Conservation (phyloP, 2,797 vertebrate genomes). For the Acanthopagrus latus region DNA sequence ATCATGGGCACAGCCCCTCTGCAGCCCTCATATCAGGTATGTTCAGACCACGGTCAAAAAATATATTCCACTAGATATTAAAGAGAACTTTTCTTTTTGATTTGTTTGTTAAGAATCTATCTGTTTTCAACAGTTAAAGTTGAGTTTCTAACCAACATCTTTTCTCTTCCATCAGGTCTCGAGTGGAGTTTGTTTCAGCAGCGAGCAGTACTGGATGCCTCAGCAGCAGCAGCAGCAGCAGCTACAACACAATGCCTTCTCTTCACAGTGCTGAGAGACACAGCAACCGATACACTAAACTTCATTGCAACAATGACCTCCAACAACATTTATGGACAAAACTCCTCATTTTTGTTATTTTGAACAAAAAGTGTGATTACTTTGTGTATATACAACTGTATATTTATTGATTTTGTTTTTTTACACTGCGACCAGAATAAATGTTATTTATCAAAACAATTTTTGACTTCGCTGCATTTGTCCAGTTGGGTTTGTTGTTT, state of each 20-base stretch:
- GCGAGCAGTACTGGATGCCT: slow-evolving; percentile 69
- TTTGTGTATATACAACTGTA: slow-evolving; percentile 65
- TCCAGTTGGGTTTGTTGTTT: not conserved
- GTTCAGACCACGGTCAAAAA: slow-evolving; percentile 1
- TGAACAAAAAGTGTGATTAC: slow-evolving; percentile 58
- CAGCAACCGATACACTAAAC: fast-evolving
- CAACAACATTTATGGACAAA: slow-evolving; percentile 25
- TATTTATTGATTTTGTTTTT: slow-evolving; percentile 70
- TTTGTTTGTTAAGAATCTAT: too few relatives aligned
- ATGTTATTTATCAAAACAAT: slow-evolving; percentile 61
- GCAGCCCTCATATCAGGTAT: slow-evolving; percentile 76
- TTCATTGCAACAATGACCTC: slow-evolving; percentile 77
- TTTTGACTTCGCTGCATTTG: not conserved
- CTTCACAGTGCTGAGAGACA: slow-evolving; percentile 65
- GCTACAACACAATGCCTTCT: slow-evolving; percentile 48
- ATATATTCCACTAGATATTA: too few relatives aligned
- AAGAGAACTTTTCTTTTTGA: too few relatives aligned
- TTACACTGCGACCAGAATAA: slow-evolving; percentile 69
- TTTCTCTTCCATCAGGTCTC: slow-evolving; percentile 66
- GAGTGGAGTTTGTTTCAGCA: slow-evolving; percentile 42
- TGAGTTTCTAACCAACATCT: slow-evolving; percentile 27
- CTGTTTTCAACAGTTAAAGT: too few relatives aligned
- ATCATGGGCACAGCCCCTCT: slow-evolving; percentile 3
- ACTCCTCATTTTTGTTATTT: slow-evolving; percentile 51
- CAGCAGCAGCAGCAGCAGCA: slow-evolving; percentile 68